Evolutionary conservation across 2,888 invertebrate genomes (phyloP).

Genomic region (Idaea dimidiata): DNA sequence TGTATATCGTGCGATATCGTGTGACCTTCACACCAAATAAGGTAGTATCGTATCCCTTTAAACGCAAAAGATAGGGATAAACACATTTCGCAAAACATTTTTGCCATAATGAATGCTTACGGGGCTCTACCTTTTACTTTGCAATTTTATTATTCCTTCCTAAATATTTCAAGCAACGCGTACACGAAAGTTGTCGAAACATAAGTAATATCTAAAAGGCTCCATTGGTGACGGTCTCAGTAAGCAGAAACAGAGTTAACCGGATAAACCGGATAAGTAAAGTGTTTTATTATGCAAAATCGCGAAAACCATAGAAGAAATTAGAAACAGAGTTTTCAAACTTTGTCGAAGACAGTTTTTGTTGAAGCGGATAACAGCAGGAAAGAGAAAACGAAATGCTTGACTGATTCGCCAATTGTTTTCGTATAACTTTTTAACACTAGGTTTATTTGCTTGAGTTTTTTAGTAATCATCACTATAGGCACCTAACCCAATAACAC

Average conservation of each 20-base stretch:
- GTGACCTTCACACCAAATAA: not conserved
- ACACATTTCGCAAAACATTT: not conserved
- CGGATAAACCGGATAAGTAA: too few species aligned
- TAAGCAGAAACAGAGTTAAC: too few species aligned
- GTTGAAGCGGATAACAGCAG: not conserved
- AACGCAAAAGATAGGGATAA: not conserved
- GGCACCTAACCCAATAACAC: too few species aligned
- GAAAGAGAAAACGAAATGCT: not conserved
- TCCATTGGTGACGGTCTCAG: not conserved
- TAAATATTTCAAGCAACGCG: conserved; percentile 2
- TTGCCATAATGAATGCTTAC: not conserved
- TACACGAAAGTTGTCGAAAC: conserved; percentile 2
- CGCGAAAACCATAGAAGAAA: too few species aligned
- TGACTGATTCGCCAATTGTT: not conserved
- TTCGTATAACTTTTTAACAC: not conserved
- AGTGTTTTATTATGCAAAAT: too few species aligned
- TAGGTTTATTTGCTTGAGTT: not conserved
- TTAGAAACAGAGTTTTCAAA: not conserved
- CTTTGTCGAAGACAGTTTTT: not conserved
- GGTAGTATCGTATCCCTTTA: not conserved
- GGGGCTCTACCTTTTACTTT: not conserved
- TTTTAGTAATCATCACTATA: too few species aligned
- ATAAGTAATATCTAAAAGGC: conserved; percentile 4
- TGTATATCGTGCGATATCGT: not conserved
- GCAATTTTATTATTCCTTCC: not conserved